Percentiles rank a stretch among this genome's conserved stretches.
Evolutionary conservation across 2,113 vertebrate genomes (phyloP).

Genomic region (Hirundichthys speculiger): DNA sequence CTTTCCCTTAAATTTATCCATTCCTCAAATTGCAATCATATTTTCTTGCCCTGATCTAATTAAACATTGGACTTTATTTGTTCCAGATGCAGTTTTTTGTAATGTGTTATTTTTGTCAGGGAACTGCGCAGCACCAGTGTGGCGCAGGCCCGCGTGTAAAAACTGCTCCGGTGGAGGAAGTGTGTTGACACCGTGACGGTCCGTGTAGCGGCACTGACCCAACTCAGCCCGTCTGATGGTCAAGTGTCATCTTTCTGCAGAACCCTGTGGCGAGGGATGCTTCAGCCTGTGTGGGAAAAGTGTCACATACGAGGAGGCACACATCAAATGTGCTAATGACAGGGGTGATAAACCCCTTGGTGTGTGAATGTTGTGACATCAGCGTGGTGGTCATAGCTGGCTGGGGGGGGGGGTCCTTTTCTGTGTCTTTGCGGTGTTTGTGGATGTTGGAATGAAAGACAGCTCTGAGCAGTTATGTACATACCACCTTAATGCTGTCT

Average conservation of each 20-base stretch:
- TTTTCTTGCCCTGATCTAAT: conserved; percentile 81
- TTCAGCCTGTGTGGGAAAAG: conserved; percentile 24
- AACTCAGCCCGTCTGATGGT: conserved; percentile 34
- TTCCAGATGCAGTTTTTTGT: conserved; percentile 84
- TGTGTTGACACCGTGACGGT: conserved; percentile 45
- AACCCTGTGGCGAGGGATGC: not conserved
- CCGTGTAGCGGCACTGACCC: conserved; percentile 41
- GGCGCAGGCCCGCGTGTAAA: conserved; percentile 26
- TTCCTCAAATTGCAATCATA: conserved; percentile 80
- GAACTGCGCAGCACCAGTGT: conserved; percentile 66
- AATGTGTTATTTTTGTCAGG: conserved; percentile 73
- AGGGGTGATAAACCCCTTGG: conserved; percentile 43
- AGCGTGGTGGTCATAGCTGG: conserved; percentile 17
- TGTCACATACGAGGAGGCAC: conserved; percentile 47
- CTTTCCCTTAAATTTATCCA: conserved; percentile 85
- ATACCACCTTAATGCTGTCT: conserved; percentile 51
- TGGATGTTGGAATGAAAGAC: conserved; percentile 46
- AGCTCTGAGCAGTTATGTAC: conserved; percentile 36
- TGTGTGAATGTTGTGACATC: conserved; percentile 50
- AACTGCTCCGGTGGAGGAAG: conserved; percentile 28
- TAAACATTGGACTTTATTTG: conserved; percentile 84
- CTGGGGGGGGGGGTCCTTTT: conserved; percentile 12
- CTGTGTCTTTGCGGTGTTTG: conserved; percentile 29
- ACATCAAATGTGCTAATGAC: conserved; percentile 50
- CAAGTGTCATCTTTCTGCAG: conserved; percentile 54